These are phyloP conservation scores for Idaea dimidiata DNA, from an alignment of 2,888 invertebrate species.

Conservation along the genomic window DNA sequence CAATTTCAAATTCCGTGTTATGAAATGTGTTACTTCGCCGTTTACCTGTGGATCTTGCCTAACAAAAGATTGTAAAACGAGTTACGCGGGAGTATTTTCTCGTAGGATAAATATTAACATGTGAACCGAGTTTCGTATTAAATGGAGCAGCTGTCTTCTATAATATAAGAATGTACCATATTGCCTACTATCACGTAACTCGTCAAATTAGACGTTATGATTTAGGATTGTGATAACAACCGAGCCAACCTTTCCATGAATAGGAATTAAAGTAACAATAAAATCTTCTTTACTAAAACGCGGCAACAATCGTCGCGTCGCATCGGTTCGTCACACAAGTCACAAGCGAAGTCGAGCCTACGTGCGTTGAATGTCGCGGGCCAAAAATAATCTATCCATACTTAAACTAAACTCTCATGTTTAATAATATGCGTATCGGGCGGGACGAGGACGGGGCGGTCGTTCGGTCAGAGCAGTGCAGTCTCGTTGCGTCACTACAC, in stretches of 20 bases:
- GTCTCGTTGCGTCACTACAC: slow-evolving; percentile 74
- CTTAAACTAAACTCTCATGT: not conserved
- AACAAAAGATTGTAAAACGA: slow-evolving; percentile 58
- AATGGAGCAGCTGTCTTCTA: slow-evolving; percentile 33
- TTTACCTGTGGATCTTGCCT: slow-evolving; percentile 55
- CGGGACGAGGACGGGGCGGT: slow-evolving; percentile 40
- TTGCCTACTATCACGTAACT: slow-evolving; percentile 36
- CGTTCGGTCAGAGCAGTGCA: slow-evolving; percentile 73
- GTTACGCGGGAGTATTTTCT: slow-evolving; percentile 46
- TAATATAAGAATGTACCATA: slow-evolving; percentile 4
- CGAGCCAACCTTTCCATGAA: slow-evolving; percentile 29
- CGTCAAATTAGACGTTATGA: slow-evolving; percentile 41
- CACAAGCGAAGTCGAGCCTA: slow-evolving; percentile 24
- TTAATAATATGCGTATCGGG: slow-evolving; percentile 37
- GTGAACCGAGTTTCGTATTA: slow-evolving; percentile 38
- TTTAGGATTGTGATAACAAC: slow-evolving; percentile 40
- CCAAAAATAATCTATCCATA: slow-evolving; percentile 58
- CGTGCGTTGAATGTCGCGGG: slow-evolving; percentile 49
- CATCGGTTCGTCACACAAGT: slow-evolving; percentile 51
- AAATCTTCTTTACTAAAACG: slow-evolving; percentile 35
- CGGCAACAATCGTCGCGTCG: slow-evolving; percentile 47
- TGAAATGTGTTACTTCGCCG: slow-evolving; percentile 52
- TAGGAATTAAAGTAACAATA: slow-evolving; percentile 40
- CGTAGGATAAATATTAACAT: slow-evolving; percentile 47
- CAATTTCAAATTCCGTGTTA: slow-evolving; percentile 33